A percentile compares a stretch with the other conserved stretches of the same genome.
Conservation (phyloP, 2,888 invertebrate species). For the Drosophila subquinaria region DNA sequence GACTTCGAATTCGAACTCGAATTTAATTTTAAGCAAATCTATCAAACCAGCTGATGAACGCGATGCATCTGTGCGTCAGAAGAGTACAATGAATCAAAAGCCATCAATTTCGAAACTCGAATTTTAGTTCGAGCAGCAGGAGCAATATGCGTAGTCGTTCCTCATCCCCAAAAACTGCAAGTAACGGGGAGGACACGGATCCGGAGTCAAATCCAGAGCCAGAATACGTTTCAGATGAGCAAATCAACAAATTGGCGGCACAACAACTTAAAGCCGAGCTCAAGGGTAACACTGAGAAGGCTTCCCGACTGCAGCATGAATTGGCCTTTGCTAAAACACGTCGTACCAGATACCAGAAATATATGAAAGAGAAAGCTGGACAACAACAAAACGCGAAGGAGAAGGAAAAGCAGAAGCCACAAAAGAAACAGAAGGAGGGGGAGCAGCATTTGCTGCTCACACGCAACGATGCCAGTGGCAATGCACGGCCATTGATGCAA, state of each 20-base stretch:
- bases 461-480: constrained; percentile 89
- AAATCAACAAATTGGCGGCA: constrained; percentile 96
- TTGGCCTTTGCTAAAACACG: constrained; percentile 89
- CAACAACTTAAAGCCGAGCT: constrained; percentile 97
- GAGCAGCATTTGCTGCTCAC: constrained; percentile 88
- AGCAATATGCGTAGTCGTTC: not conserved
- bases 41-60: too few relatives aligned
- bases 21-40: not conserved
- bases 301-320: constrained; percentile 90
- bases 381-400: not conserved
- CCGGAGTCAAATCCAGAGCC: not conserved
- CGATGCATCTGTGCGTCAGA: too few relatives aligned
- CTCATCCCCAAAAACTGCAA: not conserved
- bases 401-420: not conserved
- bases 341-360: constrained; percentile 41
- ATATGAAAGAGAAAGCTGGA: not conserved
- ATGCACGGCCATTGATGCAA: constrained; percentile 88
- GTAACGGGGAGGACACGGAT: not conserved
- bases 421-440: constrained; percentile 26
- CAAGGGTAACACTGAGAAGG: constrained; percentile 91
- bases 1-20: not conserved
- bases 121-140: too few relatives aligned
- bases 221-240: constrained; percentile 89
- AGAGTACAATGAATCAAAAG: too few relatives aligned
- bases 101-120: too few relatives aligned